These are phyloP conservation scores for Ctenosaura bakeri DNA, from an alignment of 2,797 vertebrate genomes.

Conservation along the genomic window DNA sequence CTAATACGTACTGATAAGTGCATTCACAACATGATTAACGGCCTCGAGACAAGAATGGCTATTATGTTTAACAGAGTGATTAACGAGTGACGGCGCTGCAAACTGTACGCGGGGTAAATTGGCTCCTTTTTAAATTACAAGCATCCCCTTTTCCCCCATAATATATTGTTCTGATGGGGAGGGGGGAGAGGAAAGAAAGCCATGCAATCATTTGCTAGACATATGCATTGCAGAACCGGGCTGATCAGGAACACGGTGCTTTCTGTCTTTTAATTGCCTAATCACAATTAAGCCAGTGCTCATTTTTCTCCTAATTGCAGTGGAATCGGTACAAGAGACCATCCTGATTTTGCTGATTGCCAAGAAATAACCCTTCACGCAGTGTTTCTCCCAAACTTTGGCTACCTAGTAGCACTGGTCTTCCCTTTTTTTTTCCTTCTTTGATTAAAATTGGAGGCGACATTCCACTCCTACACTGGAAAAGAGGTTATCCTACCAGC, in stretches of 20 bases:
- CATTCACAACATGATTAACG: constrained; percentile 82
- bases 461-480: background rate
- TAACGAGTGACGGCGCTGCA: constrained; percentile 76
- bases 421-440: background rate
- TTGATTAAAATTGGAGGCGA: background rate
- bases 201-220: constrained; percentile 74
- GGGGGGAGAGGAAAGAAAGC: background rate
- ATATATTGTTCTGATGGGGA: constrained; percentile 49
- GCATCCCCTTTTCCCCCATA: constrained; percentile 60
- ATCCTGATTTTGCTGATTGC: constrained; percentile 14
- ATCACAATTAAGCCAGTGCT: constrained; percentile 72
- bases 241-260: constrained; percentile 66
- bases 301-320: constrained; percentile 75
- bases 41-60: constrained; percentile 79
- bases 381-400: background rate
- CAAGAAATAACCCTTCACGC: constrained; percentile 21
- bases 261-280: constrained; percentile 65
- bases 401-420: too few relatives aligned
- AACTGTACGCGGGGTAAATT: constrained; percentile 76
- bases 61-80: constrained; percentile 82
- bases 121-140: constrained; percentile 79
- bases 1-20: constrained; percentile 78
- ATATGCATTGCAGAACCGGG: constrained; percentile 63
- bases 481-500: background rate
- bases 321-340: constrained; percentile 2